These are phyloP conservation scores for Heliconius sara DNA, from an alignment of 2,888 invertebrate genomes.

Conservation along the genomic window DNA sequence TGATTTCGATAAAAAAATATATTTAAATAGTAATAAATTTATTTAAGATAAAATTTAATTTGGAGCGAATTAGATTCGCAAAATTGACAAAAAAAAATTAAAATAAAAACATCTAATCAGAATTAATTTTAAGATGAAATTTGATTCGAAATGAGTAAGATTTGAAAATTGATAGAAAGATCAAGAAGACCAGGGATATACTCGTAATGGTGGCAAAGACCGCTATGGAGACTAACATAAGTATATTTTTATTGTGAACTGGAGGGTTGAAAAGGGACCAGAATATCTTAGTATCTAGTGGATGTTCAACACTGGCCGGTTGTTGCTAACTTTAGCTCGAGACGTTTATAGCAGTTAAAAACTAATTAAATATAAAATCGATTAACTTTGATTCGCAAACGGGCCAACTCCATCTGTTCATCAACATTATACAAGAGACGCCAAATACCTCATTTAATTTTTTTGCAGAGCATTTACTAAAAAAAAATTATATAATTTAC, in stretches of 20 bases:
- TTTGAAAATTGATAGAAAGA: conserved; percentile 19
- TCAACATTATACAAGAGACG: no score
- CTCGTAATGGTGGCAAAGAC: conserved; percentile 55
- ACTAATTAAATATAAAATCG: conserved; percentile 60
- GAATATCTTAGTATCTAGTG: conserved; percentile 77
- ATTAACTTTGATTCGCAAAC: conserved; percentile 24
- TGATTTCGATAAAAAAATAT: neutral
- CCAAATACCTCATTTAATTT: no score
- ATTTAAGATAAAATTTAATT: conserved; percentile 7
- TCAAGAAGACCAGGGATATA: conserved; percentile 1
- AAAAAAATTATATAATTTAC: no score
- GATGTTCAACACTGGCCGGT: conserved; percentile 81
- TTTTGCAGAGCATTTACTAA: no score
- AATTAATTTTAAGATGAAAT: neutral
- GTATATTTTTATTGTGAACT: conserved; percentile 75
- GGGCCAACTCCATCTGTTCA: no score
- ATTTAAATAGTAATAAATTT: neutral
- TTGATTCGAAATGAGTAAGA: conserved; percentile 3
- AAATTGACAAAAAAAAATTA: neutral
- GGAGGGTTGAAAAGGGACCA: conserved; percentile 81
- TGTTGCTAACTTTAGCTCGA: conserved; percentile 64
- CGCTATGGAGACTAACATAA: conserved; percentile 72
- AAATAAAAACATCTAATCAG: neutral
- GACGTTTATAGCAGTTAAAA: conserved; percentile 70
- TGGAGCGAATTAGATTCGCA: conserved; percentile 9